phyloP scores from a whole-genome alignment of 2,888 invertebrate species.

The Masnerella sp. region DNA sequence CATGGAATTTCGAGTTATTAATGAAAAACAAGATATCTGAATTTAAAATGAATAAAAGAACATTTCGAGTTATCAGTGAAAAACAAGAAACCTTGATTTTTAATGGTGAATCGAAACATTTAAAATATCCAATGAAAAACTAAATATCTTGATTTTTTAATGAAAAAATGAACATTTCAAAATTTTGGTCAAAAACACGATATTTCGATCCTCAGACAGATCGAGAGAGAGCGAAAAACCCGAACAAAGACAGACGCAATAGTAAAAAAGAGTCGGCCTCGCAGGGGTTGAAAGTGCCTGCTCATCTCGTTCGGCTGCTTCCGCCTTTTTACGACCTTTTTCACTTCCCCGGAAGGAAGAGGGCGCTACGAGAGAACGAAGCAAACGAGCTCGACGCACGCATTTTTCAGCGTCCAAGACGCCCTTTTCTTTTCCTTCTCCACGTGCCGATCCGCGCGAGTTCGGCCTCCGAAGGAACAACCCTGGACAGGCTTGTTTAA shows the following conservation, averaged over 20 bases:
- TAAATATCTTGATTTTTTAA: too few species aligned
- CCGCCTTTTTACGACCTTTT: slow-evolving; percentile 58
- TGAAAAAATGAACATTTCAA: too few species aligned
- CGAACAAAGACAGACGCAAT: not conserved
- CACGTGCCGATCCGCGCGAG: slow-evolving; percentile 41
- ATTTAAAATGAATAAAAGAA: too few species aligned
- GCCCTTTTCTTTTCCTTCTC: slow-evolving; percentile 48
- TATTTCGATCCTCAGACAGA: too few species aligned
- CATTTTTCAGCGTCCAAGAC: slow-evolving; percentile 54
- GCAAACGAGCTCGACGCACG: slow-evolving; percentile 41
- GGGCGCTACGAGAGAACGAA: slow-evolving; percentile 40
- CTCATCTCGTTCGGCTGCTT: slow-evolving; percentile 64
- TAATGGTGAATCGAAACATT: too few species aligned
- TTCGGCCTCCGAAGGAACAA: slow-evolving; percentile 29
- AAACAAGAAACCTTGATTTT: too few species aligned
- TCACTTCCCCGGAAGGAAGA: slow-evolving; percentile 51
- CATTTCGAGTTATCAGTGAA: too few species aligned
- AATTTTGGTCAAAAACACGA: too few species aligned
- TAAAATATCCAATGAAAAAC: too few species aligned
- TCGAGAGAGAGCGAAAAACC: too few species aligned
- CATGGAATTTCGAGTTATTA: too few species aligned
- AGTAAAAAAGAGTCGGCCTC: slow-evolving; percentile 29
- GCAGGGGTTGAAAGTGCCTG: slow-evolving; percentile 60
- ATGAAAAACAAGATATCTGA: too few species aligned
- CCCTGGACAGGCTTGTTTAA: slow-evolving; percentile 57